phyloP scores from a whole-genome alignment of 35 echinoderm and acorn worm species.

The Apostichopus japonicus region DNA sequence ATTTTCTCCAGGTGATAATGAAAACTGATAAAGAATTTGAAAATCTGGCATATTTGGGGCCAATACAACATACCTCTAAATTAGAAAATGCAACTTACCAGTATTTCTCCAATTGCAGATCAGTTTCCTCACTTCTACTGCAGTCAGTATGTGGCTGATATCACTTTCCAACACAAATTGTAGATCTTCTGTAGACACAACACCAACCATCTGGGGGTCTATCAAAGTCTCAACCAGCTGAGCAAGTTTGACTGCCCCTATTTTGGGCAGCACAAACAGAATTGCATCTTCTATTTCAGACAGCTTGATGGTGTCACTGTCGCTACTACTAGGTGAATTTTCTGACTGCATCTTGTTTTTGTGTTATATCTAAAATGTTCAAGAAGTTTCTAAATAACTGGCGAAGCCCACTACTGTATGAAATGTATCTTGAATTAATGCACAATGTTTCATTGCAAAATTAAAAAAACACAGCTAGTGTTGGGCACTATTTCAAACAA shows the following conservation, averaged over 20 bases:
- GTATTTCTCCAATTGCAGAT: neutral
- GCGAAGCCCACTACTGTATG: too few relatives aligned
- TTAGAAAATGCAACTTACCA: neutral
- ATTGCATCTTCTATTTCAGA: neutral
- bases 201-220: too few relatives aligned
- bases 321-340: neutral
- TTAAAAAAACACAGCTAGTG: neutral
- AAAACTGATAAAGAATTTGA: neutral
- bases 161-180: constrained; percentile 23
- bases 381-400: neutral
- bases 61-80: too few relatives aligned
- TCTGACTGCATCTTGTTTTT: neutral
- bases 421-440: neutral
- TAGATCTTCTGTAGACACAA: neutral
- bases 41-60: too few relatives aligned
- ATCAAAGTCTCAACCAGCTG: too few relatives aligned
- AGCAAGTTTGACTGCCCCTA: too few relatives aligned
- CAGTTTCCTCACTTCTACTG: constrained; percentile 1
- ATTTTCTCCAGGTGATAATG: neutral
- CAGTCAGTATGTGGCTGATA: constrained; percentile 7
- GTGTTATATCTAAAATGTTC: neutral
- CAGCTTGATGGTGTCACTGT: neutral
- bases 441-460: neutral
- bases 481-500: neutral
- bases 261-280: neutral